phyloP scores from a whole-genome alignment of 2,113 vertebrate genomes.

The Gopherus flavomarginatus region DNA sequence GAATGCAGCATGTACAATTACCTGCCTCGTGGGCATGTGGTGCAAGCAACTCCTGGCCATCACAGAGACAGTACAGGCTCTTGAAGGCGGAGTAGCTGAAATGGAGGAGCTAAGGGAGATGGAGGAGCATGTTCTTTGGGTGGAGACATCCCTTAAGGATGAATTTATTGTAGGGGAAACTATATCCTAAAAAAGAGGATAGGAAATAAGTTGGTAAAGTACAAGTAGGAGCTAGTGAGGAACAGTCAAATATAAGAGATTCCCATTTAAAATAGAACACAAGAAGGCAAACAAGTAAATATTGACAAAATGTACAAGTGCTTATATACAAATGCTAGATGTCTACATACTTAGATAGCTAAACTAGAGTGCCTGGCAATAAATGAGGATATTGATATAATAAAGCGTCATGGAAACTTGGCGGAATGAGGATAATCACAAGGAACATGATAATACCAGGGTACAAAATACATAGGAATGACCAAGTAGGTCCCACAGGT shows the following conservation, averaged over 20 bases:
- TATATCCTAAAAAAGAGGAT: neutral
- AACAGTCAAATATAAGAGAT: neutral
- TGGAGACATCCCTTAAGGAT: neutral
- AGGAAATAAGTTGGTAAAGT: neutral
- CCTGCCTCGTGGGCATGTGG: neutral
- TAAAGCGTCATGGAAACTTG: neutral
- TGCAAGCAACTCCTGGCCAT: neutral
- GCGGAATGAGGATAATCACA: neutral
- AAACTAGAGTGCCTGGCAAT: neutral
- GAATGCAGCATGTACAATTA: neutral
- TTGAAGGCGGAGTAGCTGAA: neutral
- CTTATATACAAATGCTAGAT: neutral
- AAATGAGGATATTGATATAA: neutral
- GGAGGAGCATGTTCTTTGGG: neutral
- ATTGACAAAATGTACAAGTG: neutral
- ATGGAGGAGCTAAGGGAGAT: neutral
- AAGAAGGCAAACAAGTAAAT: neutral
- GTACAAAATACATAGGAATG: neutral
- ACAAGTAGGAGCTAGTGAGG: neutral
- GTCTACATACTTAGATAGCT: neutral
- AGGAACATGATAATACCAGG: neutral
- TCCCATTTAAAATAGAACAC: neutral
- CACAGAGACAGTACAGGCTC: neutral
- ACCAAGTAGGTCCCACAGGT: neutral
- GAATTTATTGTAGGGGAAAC: neutral